Evolutionary conservation across 2,888 invertebrate species (phyloP).

Genomic region (Hofmannophila pseudospretella): DNA sequence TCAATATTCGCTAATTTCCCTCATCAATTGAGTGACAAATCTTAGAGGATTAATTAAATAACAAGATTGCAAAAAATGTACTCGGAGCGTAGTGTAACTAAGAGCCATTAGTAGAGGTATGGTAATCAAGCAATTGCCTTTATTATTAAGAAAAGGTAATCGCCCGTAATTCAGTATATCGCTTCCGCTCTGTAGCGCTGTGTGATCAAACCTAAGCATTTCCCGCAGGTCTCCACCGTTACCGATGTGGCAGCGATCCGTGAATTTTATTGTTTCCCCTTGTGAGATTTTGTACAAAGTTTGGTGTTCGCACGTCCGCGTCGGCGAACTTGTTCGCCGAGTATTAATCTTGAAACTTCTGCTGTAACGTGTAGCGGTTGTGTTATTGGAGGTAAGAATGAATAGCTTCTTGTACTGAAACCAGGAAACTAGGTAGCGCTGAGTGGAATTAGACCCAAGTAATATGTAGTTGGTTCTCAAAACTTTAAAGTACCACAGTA

Average conservation of each 20-base stretch:
- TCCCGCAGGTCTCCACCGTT: constrained; percentile 26
- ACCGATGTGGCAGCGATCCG: constrained; percentile 46
- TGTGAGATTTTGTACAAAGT: constrained; percentile 45
- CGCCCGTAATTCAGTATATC: too few relatives aligned
- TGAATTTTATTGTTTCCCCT: constrained; percentile 68
- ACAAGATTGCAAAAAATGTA: too few relatives aligned
- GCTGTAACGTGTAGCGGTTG: constrained; percentile 13
- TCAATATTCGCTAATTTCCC: too few relatives aligned
- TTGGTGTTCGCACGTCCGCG: constrained; percentile 50
- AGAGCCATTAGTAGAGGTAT: too few relatives aligned
- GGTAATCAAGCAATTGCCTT: too few relatives aligned
- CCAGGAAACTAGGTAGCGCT: not conserved
- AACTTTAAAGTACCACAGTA: too few relatives aligned
- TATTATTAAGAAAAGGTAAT: too few relatives aligned
- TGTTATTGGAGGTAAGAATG: constrained; percentile 13
- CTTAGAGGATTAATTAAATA: too few relatives aligned
- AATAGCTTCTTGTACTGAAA: not conserved
- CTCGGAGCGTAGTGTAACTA: too few relatives aligned
- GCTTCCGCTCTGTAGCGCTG: too few relatives aligned
- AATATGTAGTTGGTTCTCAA: not conserved
- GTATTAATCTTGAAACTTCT: constrained; percentile 43
- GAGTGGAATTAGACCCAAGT: too few relatives aligned
- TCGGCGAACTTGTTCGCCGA: constrained; percentile 33
- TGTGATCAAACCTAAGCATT: not conserved
- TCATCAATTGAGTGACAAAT: too few relatives aligned